Conservation (phyloP, 2,797 vertebrate species). For the Lepilemur ruficaudatus region DNA sequence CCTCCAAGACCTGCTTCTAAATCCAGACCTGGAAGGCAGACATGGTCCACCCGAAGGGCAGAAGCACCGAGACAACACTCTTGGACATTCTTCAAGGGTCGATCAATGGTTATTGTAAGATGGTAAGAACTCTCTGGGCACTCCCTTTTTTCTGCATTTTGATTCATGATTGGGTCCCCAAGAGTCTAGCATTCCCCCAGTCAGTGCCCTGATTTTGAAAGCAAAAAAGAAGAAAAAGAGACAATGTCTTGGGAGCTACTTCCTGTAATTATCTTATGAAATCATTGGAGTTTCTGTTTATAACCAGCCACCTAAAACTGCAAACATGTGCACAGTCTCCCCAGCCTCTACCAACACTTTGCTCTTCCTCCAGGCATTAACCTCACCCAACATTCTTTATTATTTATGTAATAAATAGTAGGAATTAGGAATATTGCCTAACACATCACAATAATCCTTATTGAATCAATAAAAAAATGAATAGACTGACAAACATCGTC, state of each 20-base stretch:
- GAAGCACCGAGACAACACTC: rapidly evolving
- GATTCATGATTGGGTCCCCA: background rate
- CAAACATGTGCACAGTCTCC: background rate
- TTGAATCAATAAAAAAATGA: background rate
- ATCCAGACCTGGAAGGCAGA: background rate
- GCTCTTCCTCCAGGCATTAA: background rate
- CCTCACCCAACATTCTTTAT: too few species aligned
- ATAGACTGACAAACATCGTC: background rate
- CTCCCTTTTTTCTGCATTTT: background rate
- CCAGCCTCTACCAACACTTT: background rate
- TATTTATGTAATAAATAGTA: background rate
- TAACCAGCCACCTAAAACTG: background rate
- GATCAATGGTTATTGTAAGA: background rate
- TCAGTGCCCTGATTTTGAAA: background rate
- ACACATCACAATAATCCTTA: background rate
- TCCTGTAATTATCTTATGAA: background rate
- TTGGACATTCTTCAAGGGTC: background rate
- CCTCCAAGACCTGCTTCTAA: background rate
- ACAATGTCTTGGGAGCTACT: background rate
- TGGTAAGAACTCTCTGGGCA: background rate
- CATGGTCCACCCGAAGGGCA: rapidly evolving
- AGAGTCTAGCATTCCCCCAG: background rate
- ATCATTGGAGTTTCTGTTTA: background rate
- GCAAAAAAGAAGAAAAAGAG: background rate
- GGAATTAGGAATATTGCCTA: background rate